Base-by-base conservation (phyloP, 2,113 vertebrate genomes). In the Dasyornis broadbenti region DNA sequence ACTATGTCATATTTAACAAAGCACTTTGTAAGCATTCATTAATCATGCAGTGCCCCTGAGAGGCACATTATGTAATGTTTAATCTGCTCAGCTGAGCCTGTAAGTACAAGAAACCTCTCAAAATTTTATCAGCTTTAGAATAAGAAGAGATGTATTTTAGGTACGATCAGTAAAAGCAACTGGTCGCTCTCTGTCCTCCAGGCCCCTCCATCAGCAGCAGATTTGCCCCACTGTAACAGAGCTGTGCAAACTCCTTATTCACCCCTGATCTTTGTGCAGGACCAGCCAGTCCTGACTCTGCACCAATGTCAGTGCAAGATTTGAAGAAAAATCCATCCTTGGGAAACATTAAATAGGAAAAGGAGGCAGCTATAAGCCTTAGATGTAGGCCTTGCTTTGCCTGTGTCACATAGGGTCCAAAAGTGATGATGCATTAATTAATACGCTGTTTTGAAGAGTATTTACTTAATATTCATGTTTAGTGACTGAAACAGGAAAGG, bases 51-150 rank as follows among this genome's bases (percentile, higher is more conserved):
- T 90, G 85, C 60, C 82, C 90, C 93, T 81, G 96, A 92, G 95
- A 95, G 91, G 77, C 86, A 89, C 86, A 84, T 95, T 95, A 95
- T 91, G 84, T 95, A 97, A 97, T 85, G 89, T 94, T 96, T 96
- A 96, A 96, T 96, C 95, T 95, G 91, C 91, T 95, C 96, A 69
- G 77, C 56, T 56, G 80, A 83, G 82, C 76, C 80, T 88, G 68
- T 86, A 90, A 90, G 92, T 61, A 96, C 93, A 96, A 94, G 93
- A 93, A 97, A 94, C 76, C 88, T 90, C 92, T 93, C 90, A 64
- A 86, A 94, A 90, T 89, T 54, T 80, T 84, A 95, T 94, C 95
- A 92, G 93, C 79, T 95, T 93, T 95, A 42, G 86, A 76, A 33
- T 72, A 86, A 65, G 84, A 88, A 50, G 79, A 47, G 86, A 75